phyloP scores from a whole-genome alignment of 2,113 vertebrate species.

The Cephalophus harveyi region DNA sequence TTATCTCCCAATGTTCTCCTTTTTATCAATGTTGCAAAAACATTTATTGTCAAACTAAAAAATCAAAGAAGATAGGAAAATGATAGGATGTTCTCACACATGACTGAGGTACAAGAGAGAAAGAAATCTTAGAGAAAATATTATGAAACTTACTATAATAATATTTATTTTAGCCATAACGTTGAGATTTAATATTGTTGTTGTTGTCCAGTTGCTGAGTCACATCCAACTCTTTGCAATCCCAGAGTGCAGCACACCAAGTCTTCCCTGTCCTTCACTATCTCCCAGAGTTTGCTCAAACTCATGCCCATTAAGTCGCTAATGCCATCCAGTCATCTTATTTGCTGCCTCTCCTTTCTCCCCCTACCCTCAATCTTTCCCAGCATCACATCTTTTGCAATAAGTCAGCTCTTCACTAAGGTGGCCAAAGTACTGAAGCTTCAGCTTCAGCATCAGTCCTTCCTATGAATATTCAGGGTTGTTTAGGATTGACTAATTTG shows the following conservation, averaged over 20 bases:
- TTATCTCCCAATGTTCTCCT: background rate
- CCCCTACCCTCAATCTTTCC: background rate
- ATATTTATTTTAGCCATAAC: background rate
- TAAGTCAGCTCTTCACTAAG: background rate
- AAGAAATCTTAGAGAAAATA: background rate
- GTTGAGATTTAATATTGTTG: background rate
- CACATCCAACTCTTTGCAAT: background rate
- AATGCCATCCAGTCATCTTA: background rate
- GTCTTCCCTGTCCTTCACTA: background rate
- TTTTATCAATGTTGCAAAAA: background rate
- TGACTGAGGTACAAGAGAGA: background rate
- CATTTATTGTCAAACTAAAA: background rate
- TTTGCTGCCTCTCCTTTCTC: background rate
- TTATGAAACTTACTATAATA: background rate
- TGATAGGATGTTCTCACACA: background rate
- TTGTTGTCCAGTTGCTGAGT: background rate
- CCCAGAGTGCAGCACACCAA: background rate
- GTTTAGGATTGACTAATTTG: background rate
- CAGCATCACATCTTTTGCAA: background rate
- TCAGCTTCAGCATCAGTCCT: background rate
- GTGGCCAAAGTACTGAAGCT: background rate
- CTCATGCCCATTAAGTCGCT: background rate
- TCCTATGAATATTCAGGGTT: background rate
- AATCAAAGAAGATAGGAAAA: background rate
- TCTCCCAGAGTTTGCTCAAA: background rate